Evolutionary conservation across 2,113 vertebrate genomes (phyloP), one percentile per base, ranked within the genome.

Genomic region (Thomomys bottae): DNA sequence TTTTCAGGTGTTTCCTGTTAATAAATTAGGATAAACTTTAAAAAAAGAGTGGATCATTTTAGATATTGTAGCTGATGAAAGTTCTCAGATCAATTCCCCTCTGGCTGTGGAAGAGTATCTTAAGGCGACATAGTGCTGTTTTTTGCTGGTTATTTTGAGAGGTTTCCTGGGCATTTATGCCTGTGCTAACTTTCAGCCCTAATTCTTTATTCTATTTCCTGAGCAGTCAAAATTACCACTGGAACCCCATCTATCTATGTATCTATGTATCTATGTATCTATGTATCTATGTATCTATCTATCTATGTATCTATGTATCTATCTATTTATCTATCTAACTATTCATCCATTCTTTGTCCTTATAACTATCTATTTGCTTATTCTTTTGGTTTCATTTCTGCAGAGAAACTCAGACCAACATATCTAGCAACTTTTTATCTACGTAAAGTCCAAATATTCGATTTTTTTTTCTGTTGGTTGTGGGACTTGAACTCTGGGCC

Each of bases 1-100:
- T 70, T 75, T 24, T 95, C 87, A 95, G 84, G 72, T 91, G 80
- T 93, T 95, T 96, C 67, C 82, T 96, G 92, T 28, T 94, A 94
- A 88, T 76, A 92, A 96, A 85, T 76, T 95, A 24, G 70, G 45
- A 87, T 85, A 71, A 68, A 73, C 23, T 34, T 78, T n/a, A n/a
- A n/a, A n/a, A n/a, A n/a, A 72, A 26, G 38, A 76, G 66, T 36
- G 9, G 24, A 24, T 64, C 15, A 45, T 15, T 11, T 32, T 49
- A 9, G 32, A 76, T 11, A 34, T 6, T 26, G 30, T 34, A 64
- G 12, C 38, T 45, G n/a, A 26, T 63, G 38, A 64, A 45, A 64
- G 21, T 34, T 20, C 21, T 20, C 26, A 30, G 14, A 3, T 57
- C 77, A 63, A 0, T 21, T 80, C 8, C 4, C 14, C 38, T 76